phyloP scores from a whole-genome alignment of 2,888 invertebrate genomes.

The Stramonita haemastoma region DNA sequence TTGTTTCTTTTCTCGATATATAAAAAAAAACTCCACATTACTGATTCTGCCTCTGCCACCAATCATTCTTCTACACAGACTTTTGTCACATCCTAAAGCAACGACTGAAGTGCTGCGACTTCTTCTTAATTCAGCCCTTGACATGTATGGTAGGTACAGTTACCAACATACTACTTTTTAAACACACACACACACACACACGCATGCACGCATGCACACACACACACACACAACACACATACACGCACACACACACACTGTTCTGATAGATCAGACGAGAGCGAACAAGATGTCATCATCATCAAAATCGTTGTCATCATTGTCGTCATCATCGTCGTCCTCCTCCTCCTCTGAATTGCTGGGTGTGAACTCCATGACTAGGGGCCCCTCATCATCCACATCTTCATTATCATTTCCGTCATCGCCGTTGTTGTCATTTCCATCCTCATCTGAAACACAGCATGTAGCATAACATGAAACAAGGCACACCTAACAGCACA shows the following conservation, averaged over 20 bases:
- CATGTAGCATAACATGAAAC: no score
- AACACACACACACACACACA: constrained; percentile 19
- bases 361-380: constrained; percentile 55
- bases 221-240: neutral
- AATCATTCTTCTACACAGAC: no score
- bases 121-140: no score
- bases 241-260: neutral
- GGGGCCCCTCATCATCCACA: constrained; percentile 60
- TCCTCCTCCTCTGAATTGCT: constrained; percentile 43
- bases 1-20: no score
- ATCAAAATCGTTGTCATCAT: constrained; percentile 38
- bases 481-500: no score
- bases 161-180: no score
- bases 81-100: no score
- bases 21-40: no score
- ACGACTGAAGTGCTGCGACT: no score
- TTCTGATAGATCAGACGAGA: constrained; percentile 33
- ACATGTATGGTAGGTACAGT: no score
- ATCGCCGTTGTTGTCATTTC: constrained; percentile 55
- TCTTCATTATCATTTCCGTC: constrained; percentile 57
- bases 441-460: constrained; percentile 49
- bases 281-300: constrained; percentile 49
- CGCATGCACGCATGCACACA: neutral
- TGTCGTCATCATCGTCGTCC: neutral
- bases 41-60: no score